Conservation (phyloP, 2,113 vertebrate species). For the Sisor rabdophorus region DNA sequence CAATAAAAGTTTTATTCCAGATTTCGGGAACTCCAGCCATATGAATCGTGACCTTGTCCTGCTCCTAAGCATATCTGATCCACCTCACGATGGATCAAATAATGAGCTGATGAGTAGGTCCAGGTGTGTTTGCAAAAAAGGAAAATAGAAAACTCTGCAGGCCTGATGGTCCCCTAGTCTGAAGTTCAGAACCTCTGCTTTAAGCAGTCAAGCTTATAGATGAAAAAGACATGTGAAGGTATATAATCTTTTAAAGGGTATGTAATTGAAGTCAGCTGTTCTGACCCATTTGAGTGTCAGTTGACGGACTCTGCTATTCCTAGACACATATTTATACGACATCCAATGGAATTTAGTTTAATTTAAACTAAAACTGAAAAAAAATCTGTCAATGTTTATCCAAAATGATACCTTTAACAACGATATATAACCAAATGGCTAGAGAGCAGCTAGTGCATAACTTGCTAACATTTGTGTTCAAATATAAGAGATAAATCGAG, state of each 20-base stretch:
- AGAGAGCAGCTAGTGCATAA: background rate
- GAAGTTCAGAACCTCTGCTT: slow-evolving; percentile 6
- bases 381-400: background rate
- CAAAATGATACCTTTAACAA: background rate
- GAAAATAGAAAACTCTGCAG: slow-evolving; percentile 20
- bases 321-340: background rate
- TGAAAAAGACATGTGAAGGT: background rate
- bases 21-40: background rate
- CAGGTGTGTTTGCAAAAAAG: background rate
- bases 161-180: background rate
- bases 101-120: slow-evolving; percentile 5
- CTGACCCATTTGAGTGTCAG: background rate
- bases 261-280: slow-evolving; percentile 4
- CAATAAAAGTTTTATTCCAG: background rate
- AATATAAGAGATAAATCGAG: background rate
- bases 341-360: background rate
- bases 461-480: background rate
- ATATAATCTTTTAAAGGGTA: background rate
- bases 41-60: background rate
- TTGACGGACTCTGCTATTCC: background rate
- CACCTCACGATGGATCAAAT: background rate
- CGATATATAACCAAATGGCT: background rate
- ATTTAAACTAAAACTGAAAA: background rate
- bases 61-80: slow-evolving; percentile 4
- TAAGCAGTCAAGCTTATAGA: background rate